Evolutionary conservation across 1,140 invertebrate species (phyloP).

Genomic region (Drosophila leontia): DNA sequence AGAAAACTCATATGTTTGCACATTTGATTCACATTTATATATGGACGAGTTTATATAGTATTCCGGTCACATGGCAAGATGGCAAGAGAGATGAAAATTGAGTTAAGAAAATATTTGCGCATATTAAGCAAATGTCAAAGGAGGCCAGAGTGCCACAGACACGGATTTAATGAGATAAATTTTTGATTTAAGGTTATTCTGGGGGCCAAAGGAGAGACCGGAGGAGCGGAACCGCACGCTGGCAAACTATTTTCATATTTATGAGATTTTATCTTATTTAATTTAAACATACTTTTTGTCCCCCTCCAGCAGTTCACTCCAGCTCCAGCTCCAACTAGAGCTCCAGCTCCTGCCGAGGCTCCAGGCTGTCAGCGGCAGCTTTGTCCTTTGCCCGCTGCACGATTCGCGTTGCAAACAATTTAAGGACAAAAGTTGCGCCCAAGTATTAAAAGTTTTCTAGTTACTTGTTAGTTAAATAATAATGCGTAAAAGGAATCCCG

Average conservation of each 20-base stretch:
- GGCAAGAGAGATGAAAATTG: slow-evolving; percentile 14
- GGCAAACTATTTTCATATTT: slow-evolving; percentile 76
- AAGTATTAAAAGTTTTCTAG: slow-evolving; percentile 80
- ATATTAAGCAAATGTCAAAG: slow-evolving; percentile 56
- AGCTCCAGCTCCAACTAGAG: not conserved
- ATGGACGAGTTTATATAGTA: not conserved
- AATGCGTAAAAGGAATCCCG: slow-evolving; percentile 74
- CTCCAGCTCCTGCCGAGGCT: slow-evolving; percentile 11
- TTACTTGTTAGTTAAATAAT: slow-evolving; percentile 82
- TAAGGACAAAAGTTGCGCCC: slow-evolving; percentile 72
- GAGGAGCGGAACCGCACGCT: slow-evolving; percentile 36
- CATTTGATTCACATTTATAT: slow-evolving; percentile 10
- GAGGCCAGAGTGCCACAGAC: slow-evolving; percentile 11
- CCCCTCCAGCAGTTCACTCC: slow-evolving; percentile 11
- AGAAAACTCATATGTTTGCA: slow-evolving; percentile 27
- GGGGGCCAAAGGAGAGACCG: not conserved
- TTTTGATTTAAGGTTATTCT: slow-evolving; percentile 67
- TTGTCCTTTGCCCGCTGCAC: slow-evolving; percentile 38
- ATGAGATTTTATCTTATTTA: slow-evolving; percentile 81
- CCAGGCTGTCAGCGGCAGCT: slow-evolving; percentile 53
- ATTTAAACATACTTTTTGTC: slow-evolving; percentile 78
- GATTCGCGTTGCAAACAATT: slow-evolving; percentile 60
- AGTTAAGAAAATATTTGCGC: slow-evolving; percentile 48
- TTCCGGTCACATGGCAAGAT: not conserved
- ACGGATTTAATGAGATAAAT: slow-evolving; percentile 71